phyloP scores from a whole-genome alignment of 2,888 invertebrate species.

The Athalia cordata region DNA sequence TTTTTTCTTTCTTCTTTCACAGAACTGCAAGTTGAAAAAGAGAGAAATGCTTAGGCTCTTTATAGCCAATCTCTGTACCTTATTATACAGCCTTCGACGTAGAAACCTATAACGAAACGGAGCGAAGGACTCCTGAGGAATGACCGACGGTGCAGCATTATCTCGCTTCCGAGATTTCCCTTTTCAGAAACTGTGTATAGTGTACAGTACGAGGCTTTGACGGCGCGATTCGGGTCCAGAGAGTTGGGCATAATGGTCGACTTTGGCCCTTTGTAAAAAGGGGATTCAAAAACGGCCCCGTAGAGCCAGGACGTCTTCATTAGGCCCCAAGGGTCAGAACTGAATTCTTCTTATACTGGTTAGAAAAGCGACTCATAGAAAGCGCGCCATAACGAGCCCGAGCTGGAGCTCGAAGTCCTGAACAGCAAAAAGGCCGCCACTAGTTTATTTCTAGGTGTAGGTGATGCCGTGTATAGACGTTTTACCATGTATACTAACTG shows the following conservation, averaged over 20 bases:
- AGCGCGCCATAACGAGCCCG: constrained; percentile 39
- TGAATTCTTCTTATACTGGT: neutral
- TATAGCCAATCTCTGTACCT: neutral
- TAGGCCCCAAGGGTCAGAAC: constrained; percentile 38
- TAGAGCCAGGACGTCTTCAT: constrained; percentile 38
- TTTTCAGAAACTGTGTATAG: constrained; percentile 21
- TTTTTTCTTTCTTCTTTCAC: neutral
- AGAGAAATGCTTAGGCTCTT: neutral
- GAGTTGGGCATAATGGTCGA: constrained; percentile 41
- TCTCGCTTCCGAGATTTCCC: constrained; percentile 44
- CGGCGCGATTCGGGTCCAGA: constrained; percentile 37
- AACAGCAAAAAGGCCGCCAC: constrained; percentile 31
- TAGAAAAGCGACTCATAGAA: constrained; percentile 18
- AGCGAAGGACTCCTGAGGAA: too few relatives aligned
- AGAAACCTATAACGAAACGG: neutral
- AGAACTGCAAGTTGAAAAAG: neutral
- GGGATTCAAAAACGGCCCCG: constrained; percentile 37
- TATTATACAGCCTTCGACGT: neutral
- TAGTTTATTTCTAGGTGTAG: neutral
- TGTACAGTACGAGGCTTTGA: constrained; percentile 16
- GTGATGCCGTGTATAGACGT: neutral
- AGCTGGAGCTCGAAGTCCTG: neutral
- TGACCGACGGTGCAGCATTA: constrained; percentile 15
- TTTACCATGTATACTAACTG: neutral
- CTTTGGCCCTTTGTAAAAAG: constrained; percentile 39